These are phyloP conservation scores for Scylla paramamosain DNA, from an alignment of 1,140 invertebrate genomes.

Conservation along the genomic window DNA sequence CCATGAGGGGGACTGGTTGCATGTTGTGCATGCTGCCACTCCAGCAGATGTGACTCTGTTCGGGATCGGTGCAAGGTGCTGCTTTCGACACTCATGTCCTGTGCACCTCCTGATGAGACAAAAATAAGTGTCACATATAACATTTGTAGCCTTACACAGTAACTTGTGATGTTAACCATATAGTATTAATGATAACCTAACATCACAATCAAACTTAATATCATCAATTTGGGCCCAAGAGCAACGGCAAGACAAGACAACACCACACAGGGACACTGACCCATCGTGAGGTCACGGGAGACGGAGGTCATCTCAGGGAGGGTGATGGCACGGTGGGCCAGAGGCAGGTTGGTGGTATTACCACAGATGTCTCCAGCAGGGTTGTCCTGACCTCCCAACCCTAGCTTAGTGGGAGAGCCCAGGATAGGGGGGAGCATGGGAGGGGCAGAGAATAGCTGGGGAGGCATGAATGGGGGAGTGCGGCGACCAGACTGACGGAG, in stretches of 20 bases:
- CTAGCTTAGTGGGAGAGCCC: conserved; percentile 82
- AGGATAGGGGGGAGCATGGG: conserved; percentile 83
- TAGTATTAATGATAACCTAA: background rate
- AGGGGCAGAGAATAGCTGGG: conserved; percentile 73
- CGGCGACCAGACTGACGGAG: conserved; percentile 76
- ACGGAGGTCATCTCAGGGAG: conserved; percentile 77
- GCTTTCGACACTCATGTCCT: conserved; percentile 68
- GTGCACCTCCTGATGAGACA: conserved; percentile 44
- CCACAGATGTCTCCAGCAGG: conserved; percentile 76
- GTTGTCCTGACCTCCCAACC: conserved; percentile 71
- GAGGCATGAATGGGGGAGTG: conserved; percentile 71
- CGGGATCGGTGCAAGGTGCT: conserved; percentile 73
- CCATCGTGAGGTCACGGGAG: conserved; percentile 76
- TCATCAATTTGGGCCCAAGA: background rate
- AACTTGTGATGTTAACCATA: background rate
- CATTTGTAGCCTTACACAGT: background rate
- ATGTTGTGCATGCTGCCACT: conserved; percentile 61
- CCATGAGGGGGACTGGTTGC: conserved; percentile 64
- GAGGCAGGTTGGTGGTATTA: conserved; percentile 72
- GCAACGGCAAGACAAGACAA: background rate
- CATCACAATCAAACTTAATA: background rate
- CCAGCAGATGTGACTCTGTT: conserved; percentile 72
- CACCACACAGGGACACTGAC: conserved; percentile 59
- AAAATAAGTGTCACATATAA: background rate
- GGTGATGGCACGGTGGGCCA: conserved; percentile 72